Base-by-base conservation (phyloP, 37 sponge, comb jelly and placozoan species). In the Agelas oroides region DNA sequence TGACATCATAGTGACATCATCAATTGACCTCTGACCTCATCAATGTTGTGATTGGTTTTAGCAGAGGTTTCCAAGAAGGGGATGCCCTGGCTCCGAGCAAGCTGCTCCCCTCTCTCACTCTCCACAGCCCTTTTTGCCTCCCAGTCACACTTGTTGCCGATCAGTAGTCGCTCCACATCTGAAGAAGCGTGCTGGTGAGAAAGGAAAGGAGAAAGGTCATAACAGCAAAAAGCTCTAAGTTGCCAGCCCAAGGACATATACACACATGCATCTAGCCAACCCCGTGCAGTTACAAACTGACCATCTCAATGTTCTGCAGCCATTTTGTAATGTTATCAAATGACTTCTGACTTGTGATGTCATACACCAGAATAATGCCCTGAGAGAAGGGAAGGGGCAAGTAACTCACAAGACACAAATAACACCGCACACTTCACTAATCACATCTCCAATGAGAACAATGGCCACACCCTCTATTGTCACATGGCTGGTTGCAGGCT, bases 331-430 rank as follows among this genome's bases (percentile, higher is more conserved):
- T 98, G 73, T 98, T 98, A 33, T 94, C 96, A 84, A 98, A 98
- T n/a, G 98, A 88, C 53, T 94, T 88, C 66, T 88, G 86, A 41
- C 79, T 84, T 17, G 98, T 98, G 59, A 98, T 90, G 84, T 96
- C 98, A 75, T 96, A 96, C 33, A 98, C 98, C 54, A 96, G 91
- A 37, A 98, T 94, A 38, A 98, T 98, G 25, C 98, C 98, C 97
- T 96, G 85, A 8, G 41, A 46, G 8, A 8, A 8, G 46, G 8
- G 46, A 46, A n/a, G n/a, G n/a, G n/a, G n/a, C n/a, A n/a, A n/a
- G n/a, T n/a, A n/a, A n/a, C n/a, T n/a, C n/a, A n/a, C n/a, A n/a
- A n/a, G n/a, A n/a, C n/a, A n/a, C 15, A 15, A 56, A 38, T 24
- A 13, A 0, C 23, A 39, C 46, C 14, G 20, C 52, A 38, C 37